Evolutionary conservation across 1,140 invertebrate genomes (phyloP), one percentile per base, ranked within the genome.

Genomic region (Chlorops oryzae): DNA sequence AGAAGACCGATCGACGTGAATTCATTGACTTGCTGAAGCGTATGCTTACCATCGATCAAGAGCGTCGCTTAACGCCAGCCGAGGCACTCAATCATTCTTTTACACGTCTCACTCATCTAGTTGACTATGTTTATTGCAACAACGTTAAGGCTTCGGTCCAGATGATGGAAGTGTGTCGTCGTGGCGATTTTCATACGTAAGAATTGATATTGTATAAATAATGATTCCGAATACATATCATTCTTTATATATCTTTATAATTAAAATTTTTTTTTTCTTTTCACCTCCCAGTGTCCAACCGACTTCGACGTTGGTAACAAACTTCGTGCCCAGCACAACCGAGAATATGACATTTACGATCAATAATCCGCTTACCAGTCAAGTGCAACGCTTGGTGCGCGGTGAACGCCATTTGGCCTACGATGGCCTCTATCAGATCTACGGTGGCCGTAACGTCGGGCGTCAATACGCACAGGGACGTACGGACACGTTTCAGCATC

Each of bases 41-140:
- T 61, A 98, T 98, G 95, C 78, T 98, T 42, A 97, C 94, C 13
- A 90, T 98, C 81, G 95, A 98, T 78, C 94, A 96, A 83, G 93
- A 96, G 69, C 78, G 92, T 18, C 79, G 96, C 17, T 95, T 97
- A 59, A 96, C 90, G 38, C 96, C 96, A 1, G 89, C 89, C 10
- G 92, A 96, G 74, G 95, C 95, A 6, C 73, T 98, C 51, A 93
- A 95, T 72, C 95, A 98, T 74, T 84, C 88, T 13, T 98, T 98
- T 75, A 92, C 96, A 6, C 89, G 88, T 13, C 77, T 98, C 47
- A 87, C 88, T 3, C 94, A 98, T 75, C 78, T 98, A 22, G 86
- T 95, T 3, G 94, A 98, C 73, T 98, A 97, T 72, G 90, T 92
- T 1, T 92, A 97, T 72, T 96, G 92, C 72, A 92, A 93, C 72